Conservation (phyloP, 2,797 vertebrate genomes). For the Meda fulgida region DNA sequence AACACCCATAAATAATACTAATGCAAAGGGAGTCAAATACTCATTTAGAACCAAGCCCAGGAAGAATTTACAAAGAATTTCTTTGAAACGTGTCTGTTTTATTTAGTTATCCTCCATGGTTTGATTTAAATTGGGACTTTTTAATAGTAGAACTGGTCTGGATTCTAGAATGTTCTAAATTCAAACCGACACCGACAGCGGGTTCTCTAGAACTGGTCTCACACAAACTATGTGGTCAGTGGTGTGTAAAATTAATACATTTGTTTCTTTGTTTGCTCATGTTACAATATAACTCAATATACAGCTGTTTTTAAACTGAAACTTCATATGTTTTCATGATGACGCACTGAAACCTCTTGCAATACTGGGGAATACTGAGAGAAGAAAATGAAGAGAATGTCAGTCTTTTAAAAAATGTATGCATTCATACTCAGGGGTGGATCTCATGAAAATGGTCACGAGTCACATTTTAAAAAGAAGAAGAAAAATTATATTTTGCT, state of each 20-base stretch:
- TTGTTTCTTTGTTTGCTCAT: background rate
- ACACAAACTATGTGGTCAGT: background rate
- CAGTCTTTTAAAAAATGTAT: background rate
- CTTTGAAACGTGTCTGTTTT: background rate
- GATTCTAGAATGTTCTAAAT: background rate
- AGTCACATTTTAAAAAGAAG: background rate
- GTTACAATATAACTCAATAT: background rate
- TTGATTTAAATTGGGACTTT: background rate
- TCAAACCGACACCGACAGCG: background rate
- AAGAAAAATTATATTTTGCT: background rate
- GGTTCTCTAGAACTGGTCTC: background rate
- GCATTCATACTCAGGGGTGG: background rate
- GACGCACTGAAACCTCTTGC: background rate
- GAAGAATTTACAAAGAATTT: conserved; percentile 9
- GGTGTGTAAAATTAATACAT: background rate
- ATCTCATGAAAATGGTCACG: background rate
- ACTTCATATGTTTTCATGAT: background rate
- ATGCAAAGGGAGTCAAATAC: conserved; percentile 54
- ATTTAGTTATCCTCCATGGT: background rate
- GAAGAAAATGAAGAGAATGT: background rate
- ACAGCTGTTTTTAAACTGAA: background rate
- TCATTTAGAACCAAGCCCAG: conserved; percentile 40
- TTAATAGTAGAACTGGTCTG: background rate
- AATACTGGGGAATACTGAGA: conserved; percentile 28
- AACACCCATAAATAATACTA: conserved; percentile 68